A percentile compares a stretch with the other conserved stretches of the same genome.
Conservation (phyloP, 2,113 vertebrate species). For the Megaptera novaeangliae region DNA sequence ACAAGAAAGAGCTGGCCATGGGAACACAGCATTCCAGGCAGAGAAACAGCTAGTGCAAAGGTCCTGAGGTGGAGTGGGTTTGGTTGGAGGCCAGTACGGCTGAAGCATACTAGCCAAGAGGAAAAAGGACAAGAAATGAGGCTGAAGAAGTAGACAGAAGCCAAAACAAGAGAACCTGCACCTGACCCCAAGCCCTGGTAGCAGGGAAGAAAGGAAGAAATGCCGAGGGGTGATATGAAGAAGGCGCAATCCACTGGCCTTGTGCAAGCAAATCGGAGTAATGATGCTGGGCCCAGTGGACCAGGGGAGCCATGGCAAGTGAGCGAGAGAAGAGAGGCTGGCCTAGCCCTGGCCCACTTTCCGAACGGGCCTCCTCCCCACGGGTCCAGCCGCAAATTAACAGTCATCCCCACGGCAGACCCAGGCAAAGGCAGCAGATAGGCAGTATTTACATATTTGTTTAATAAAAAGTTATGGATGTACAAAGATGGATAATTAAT, state of each 20-base stretch:
- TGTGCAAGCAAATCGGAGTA: neutral
- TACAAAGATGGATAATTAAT: slow-evolving; percentile 79
- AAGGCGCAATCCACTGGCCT: neutral
- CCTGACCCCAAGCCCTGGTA: neutral
- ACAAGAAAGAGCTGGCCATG: neutral
- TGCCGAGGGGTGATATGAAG: neutral
- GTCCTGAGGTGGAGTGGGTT: neutral
- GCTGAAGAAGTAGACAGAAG: neutral
- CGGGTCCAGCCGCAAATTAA: neutral
- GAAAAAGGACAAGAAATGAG: neutral
- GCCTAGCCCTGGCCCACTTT: neutral
- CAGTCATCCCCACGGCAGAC: neutral
- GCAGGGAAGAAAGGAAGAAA: neutral
- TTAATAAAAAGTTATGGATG: slow-evolving; percentile 82
- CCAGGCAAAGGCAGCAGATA: slow-evolving; percentile 39
- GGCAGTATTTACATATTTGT: slow-evolving; percentile 77
- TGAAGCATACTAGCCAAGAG: neutral
- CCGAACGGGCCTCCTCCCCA: neutral
- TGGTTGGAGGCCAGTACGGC: neutral
- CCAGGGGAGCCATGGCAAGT: neutral
- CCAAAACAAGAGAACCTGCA: neutral
- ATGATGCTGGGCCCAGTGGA: neutral
- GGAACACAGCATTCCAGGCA: neutral
- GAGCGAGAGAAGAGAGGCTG: neutral
- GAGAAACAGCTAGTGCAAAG: neutral